phyloP scores from a whole-genome alignment of 1,140 invertebrate genomes.

The Augochlora pura region DNA sequence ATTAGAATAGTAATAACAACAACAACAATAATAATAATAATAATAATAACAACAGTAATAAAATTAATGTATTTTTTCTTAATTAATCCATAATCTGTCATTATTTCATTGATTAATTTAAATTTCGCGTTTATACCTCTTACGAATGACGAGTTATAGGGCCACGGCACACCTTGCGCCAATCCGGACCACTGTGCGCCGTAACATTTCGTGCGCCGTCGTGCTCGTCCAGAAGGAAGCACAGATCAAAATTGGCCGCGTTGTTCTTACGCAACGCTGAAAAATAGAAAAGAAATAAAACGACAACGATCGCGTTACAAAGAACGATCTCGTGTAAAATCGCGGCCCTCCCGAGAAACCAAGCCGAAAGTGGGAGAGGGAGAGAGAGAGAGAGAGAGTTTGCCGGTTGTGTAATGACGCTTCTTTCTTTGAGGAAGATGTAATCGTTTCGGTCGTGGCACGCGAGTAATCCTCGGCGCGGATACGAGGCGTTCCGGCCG shows the following conservation, averaged over 20 bases:
- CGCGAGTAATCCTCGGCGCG: constrained; percentile 38
- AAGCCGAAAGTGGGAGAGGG: constrained; percentile 26
- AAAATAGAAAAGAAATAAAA: too few relatives aligned
- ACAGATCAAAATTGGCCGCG: neutral
- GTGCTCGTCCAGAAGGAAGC: neutral
- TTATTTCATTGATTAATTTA: too few relatives aligned
- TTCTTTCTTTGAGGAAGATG: constrained; percentile 36
- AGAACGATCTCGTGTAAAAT: constrained; percentile 18
- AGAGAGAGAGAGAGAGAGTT: too few relatives aligned
- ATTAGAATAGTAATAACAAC: too few relatives aligned
- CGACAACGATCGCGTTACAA: constrained; percentile 29
- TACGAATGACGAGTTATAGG: too few relatives aligned
- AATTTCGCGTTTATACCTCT: too few relatives aligned
- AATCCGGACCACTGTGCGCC: too few relatives aligned
- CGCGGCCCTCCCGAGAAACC: neutral
- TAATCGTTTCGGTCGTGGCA: constrained; percentile 45
- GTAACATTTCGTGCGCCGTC: neutral
- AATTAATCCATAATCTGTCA: too few relatives aligned
- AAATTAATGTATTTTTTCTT: too few relatives aligned
- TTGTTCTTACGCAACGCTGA: constrained; percentile 3
- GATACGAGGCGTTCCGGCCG: neutral
- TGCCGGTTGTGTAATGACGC: constrained; percentile 45
- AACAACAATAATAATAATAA: too few relatives aligned
- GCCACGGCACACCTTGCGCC: too few relatives aligned
- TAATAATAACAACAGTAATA: too few relatives aligned